A percentile compares a stretch with the other conserved stretches of the same genome.
These are phyloP conservation scores for Liopterus haemorrhoidalis DNA, from an alignment of 2,888 invertebrate species.

Conservation along the genomic window DNA sequence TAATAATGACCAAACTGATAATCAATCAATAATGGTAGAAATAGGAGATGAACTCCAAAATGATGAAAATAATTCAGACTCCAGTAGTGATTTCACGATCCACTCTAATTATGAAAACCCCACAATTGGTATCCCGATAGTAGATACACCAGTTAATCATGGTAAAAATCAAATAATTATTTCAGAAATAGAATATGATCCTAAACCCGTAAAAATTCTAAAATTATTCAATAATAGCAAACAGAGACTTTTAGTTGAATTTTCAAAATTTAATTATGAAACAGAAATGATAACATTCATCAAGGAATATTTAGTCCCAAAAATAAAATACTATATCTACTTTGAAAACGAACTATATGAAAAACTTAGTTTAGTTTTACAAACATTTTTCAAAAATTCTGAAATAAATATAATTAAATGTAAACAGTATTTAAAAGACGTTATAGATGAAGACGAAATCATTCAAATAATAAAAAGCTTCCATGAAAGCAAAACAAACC, in stretches of 20 bases:
- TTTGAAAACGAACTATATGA: constrained; percentile 9
- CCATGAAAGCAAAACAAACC: constrained; percentile 7
- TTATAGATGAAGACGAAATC: not conserved
- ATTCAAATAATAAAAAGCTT: not conserved
- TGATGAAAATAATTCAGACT: no score
- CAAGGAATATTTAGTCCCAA: not conserved
- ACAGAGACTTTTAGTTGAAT: not conserved
- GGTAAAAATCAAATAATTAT: constrained; percentile 3
- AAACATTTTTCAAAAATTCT: constrained; percentile 6
- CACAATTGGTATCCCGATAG: not conserved
- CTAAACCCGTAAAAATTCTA: not conserved
- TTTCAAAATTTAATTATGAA: not conserved
- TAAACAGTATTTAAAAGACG: not conserved
- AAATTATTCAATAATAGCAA: not conserved
- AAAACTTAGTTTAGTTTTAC: no score
- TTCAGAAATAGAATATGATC: not conserved
- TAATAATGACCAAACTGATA: no score
- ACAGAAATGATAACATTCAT: not conserved
- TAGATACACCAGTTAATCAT: not conserved
- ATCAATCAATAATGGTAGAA: no score
- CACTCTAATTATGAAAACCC: constrained; percentile 6
- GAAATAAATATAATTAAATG: not conserved
- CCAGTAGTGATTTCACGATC: no score
- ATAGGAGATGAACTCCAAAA: no score
- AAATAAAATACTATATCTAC: constrained; percentile 12